phyloP scores from a whole-genome alignment of 1,140 invertebrate genomes.

The Acromyrmex heyeri region DNA sequence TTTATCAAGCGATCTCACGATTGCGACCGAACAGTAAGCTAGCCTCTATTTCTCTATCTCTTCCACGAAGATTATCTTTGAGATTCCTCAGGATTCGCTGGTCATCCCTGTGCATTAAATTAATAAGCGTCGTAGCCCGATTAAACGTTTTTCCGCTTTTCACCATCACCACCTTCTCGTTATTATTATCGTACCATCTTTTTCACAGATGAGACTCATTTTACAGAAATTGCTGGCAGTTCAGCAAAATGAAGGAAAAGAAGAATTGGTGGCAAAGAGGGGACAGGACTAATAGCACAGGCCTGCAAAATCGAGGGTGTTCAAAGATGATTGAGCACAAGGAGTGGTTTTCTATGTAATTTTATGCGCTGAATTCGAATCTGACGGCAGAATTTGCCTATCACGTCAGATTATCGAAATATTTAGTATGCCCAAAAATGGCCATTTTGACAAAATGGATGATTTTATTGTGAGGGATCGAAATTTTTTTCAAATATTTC shows the following conservation, averaged over 20 bases:
- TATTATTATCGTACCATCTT: background rate
- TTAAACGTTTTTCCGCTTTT: slow-evolving; percentile 41
- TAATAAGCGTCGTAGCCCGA: slow-evolving; percentile 40
- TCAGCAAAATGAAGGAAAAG: background rate
- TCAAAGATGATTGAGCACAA: no score
- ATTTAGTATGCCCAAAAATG: no score
- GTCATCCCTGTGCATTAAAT: slow-evolving; percentile 27
- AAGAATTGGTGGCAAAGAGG: background rate
- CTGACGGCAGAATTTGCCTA: no score
- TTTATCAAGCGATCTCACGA: slow-evolving; percentile 51
- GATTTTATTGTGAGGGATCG: no score
- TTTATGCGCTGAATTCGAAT: no score
- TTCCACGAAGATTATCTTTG: slow-evolving; percentile 31
- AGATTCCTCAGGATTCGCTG: slow-evolving; percentile 60
- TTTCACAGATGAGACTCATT: slow-evolving; percentile 19
- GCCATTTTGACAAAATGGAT: no score
- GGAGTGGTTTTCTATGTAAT: no score
- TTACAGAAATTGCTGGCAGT: slow-evolving; percentile 1
- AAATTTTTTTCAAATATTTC: no score
- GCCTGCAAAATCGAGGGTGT: no score
- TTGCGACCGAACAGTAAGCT: slow-evolving; percentile 4
- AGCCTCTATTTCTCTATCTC: background rate
- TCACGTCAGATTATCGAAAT: no score
- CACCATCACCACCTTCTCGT: background rate
- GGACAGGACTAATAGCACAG: background rate